phyloP scores from a whole-genome alignment of 1,140 invertebrate genomes.

The Drosophila rhopaloa region DNA sequence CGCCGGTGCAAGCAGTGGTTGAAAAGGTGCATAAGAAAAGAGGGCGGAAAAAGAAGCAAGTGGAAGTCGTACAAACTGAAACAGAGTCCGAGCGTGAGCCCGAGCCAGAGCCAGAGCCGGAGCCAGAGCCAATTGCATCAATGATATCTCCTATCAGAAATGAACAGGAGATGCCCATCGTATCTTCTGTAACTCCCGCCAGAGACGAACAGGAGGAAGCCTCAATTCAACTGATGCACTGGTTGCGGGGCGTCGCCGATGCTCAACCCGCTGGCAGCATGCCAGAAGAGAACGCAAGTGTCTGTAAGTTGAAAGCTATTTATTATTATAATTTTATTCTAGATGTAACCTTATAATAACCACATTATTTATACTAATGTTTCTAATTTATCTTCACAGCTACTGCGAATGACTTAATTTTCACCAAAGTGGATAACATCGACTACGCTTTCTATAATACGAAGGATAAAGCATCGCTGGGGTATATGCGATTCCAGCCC shows the following conservation, averaged over 20 bases:
- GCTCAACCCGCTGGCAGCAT: neutral
- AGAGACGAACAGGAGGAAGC: too few relatives aligned
- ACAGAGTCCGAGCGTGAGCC: neutral
- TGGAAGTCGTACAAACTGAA: neutral
- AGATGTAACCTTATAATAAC: too few relatives aligned
- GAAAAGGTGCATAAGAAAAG: neutral
- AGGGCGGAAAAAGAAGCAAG: neutral
- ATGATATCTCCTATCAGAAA: neutral
- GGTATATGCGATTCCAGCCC: conserved; percentile 67
- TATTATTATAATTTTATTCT: too few relatives aligned
- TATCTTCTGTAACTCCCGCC: neutral
- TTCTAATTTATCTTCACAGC: conserved; percentile 19
- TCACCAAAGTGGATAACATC: conserved; percentile 47
- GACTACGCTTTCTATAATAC: conserved; percentile 69
- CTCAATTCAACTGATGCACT: neutral
- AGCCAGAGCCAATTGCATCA: neutral
- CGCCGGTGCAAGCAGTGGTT: neutral
- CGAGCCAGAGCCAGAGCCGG: neutral
- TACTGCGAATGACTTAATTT: conserved; percentile 28
- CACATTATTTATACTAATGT: neutral
- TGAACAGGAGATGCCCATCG: neutral
- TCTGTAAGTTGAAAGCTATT: neutral
- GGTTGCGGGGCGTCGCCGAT: conserved; percentile 13
- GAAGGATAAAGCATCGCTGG: conserved; percentile 34
- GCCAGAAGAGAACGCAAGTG: neutral